These are phyloP conservation scores for Pomatostomus ruficeps DNA, from an alignment of 2,113 vertebrate species.

Conservation along the genomic window DNA sequence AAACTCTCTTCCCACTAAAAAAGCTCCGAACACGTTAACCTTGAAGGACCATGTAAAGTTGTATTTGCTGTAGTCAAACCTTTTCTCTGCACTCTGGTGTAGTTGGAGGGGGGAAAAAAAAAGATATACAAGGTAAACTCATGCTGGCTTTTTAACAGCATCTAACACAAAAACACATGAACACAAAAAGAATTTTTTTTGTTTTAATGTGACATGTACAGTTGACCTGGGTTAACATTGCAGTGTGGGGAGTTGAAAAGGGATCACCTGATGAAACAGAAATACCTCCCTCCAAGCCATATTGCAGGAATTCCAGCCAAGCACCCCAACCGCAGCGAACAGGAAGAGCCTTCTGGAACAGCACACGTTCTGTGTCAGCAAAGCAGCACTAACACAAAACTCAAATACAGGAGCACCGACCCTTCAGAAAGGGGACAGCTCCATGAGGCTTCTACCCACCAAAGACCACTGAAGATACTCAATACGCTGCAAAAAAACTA, in stretches of 20 bases:
- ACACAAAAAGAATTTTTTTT: background rate
- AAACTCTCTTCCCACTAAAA: background rate
- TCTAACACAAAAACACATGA: too few species aligned
- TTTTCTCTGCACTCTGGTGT: background rate
- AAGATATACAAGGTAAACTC: background rate
- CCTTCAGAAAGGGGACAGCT: background rate
- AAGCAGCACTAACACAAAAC: background rate
- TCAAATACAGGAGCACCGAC: conserved; percentile 20
- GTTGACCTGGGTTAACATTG: background rate
- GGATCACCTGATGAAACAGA: conserved; percentile 33
- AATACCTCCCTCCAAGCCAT: background rate
- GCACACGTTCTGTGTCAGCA: conserved; percentile 26
- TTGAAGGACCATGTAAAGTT: background rate
- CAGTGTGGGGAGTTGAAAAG: background rate
- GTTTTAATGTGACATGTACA: background rate
- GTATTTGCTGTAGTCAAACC: background rate
- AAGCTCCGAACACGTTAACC: fast-evolving
- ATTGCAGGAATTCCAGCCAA: background rate
- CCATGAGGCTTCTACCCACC: background rate
- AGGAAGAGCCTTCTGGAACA: conserved; percentile 13
- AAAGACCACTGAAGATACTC: background rate
- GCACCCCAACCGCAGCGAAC: background rate
- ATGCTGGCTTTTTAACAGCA: background rate
- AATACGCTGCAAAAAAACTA: conserved; percentile 15
- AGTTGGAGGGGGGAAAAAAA: background rate